A percentile compares a stretch with the other conserved stretches of the same genome.
Conservation (phyloP, 2,797 vertebrate species). For the Syngnathus acus region DNA sequence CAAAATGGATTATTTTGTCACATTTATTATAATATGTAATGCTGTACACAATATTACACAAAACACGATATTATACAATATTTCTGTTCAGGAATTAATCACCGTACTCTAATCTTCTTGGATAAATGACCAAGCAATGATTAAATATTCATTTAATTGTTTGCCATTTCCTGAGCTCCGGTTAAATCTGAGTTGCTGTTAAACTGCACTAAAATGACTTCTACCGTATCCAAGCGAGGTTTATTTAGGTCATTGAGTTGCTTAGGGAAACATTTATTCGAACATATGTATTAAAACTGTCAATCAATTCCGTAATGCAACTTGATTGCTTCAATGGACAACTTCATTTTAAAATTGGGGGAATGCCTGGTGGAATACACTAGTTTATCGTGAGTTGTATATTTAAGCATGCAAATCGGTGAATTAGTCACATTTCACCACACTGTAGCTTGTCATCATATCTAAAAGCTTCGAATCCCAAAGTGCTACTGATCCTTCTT, state of each 20-base stretch:
- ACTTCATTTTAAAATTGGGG: neutral
- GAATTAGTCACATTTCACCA: neutral
- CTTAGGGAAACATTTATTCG: neutral
- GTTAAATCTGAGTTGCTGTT: neutral
- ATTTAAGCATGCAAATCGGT: neutral
- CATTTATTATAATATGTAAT: neutral
- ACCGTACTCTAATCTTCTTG: neutral
- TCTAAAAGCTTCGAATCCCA: neutral
- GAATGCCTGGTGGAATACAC: neutral
- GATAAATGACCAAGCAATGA: slow-evolving; percentile 2
- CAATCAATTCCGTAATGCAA: neutral
- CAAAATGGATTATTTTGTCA: neutral
- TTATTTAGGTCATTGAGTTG: neutral
- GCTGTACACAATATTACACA: neutral
- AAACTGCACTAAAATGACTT: neutral
- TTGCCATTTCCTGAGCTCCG: neutral
- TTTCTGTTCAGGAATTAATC: neutral
- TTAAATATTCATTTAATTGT: neutral
- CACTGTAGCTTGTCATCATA: slow-evolving; percentile 1
- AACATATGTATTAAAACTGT: neutral
- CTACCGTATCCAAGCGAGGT: neutral
- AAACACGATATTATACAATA: neutral
- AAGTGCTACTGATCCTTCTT: neutral
- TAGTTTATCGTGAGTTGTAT: neutral
- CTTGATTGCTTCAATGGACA: neutral